Conservation (phyloP, 2,797 vertebrate species). For the Leontopithecus rosalia region DNA sequence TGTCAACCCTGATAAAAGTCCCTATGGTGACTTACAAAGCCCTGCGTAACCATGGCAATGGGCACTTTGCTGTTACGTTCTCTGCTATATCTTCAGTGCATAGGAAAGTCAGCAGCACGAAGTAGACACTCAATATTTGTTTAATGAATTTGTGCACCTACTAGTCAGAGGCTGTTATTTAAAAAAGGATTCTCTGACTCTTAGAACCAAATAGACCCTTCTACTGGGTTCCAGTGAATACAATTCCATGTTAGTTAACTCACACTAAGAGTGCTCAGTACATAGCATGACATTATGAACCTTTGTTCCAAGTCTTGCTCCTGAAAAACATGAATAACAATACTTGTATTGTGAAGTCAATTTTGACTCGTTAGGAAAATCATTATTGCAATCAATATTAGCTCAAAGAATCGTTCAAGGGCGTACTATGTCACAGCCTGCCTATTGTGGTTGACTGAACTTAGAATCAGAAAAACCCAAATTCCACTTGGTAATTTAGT, state of each 20-base stretch:
- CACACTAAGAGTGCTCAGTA: conserved; percentile 18
- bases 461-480: conserved; percentile 10
- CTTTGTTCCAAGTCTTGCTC: conserved; percentile 18
- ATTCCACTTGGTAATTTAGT: background rate
- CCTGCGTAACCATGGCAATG: background rate
- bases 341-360: conserved; percentile 16
- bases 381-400: conserved; percentile 44
- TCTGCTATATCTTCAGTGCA: background rate
- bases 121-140: background rate
- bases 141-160: background rate
- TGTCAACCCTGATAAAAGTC: background rate
- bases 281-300: background rate
- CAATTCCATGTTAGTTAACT: conserved; percentile 42
- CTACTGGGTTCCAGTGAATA: background rate
- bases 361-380: conserved; percentile 57
- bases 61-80: background rate
- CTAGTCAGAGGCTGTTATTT: background rate
- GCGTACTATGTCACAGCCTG: background rate
- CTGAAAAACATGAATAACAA: conserved; percentile 27
- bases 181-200: background rate
- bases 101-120: background rate
- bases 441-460: background rate
- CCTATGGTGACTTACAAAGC: background rate
- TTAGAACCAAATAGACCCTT: conserved; percentile 3
- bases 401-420: conserved; percentile 39